Base-by-base conservation (phyloP, 2,888 invertebrate species). In the Cosmia trapezina region DNA sequence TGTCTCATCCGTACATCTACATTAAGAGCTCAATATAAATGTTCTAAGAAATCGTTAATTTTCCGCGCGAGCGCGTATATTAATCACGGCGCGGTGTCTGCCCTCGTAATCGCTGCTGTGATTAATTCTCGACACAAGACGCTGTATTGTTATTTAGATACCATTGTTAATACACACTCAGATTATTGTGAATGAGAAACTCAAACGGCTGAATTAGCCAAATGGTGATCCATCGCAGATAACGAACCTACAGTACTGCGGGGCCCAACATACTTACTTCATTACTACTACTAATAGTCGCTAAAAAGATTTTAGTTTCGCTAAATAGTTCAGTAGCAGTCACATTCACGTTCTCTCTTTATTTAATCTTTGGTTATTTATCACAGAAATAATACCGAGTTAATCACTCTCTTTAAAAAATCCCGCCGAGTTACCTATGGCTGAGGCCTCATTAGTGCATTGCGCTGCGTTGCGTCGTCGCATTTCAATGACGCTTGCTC, bases 1-100 rank as follows among this genome's bases (percentile, higher is more conserved):
- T 19, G 17, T 41, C 17, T 0, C 7, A 41, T 6, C n/a, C 28
- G 43, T 45, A 28, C 17, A n/a, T 14, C 19, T 6, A n/a, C 8
- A 17, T 47, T 49, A 59, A 33, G n/a, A 49, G 33, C 14, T n/a
- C n/a, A 33, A 12, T 28, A 43, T 12, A 37, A 63, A 51, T 73
- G 47, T 51, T 66, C 19, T 33, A 28, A 53, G 63, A 19, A 41
- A 57, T 51, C 17, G 68, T 62, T 56, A 49, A 66, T 66, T 66
- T 57, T 12, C 72, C 63, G 68, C 68, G 54, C 33, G 56, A 80
- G 69, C n/a, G 68, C 37, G 17, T 22, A 17, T 59, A 64, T 69
- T 69, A 67, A 63, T 67, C 59, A 28, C 61, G 22, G 22, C 53
- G 49, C 28, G 54, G 54, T 28, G 68, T 45, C 61, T 57, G 68